Percentiles rank a stretch among this genome's conserved stretches.
These are phyloP conservation scores for Ellobius talpinus DNA, from an alignment of 2,113 vertebrate genomes.

Conservation along the genomic window DNA sequence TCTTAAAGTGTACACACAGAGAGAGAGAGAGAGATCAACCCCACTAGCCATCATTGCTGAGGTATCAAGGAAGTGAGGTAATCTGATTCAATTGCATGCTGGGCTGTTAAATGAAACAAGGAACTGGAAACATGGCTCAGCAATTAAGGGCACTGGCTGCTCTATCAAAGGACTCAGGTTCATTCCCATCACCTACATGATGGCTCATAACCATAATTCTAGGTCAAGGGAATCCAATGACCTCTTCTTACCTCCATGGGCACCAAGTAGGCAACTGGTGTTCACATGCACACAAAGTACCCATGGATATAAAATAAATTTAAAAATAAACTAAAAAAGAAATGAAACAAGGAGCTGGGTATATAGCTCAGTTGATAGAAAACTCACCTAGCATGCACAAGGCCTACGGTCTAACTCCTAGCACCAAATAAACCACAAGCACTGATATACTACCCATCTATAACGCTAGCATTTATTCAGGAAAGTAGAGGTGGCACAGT, in stretches of 20 bases:
- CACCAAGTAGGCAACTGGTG: not conserved
- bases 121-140: not conserved
- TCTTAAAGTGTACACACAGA: not conserved
- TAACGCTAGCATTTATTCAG: not conserved
- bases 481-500: not conserved
- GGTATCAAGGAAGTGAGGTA: not conserved
- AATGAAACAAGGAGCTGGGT: not conserved
- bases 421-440: not conserved
- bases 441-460: not conserved
- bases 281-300: not conserved
- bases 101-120: not conserved
- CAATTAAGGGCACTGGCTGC: not conserved
- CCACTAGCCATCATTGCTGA: not conserved
- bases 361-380: not conserved
- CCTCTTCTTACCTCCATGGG: not conserved
- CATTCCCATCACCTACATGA: not conserved
- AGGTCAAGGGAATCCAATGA: not conserved
- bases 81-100: not conserved
- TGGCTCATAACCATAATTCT: not conserved
- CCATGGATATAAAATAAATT: not conserved
- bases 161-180: not conserved
- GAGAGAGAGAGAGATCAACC: no score
- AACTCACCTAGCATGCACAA: not conserved
- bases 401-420: not conserved
- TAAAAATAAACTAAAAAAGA: not conserved